Percentiles rank a stretch among this genome's conserved stretches.
phyloP scores from a whole-genome alignment of 2,797 vertebrate genomes.

The Tinamus major region DNA sequence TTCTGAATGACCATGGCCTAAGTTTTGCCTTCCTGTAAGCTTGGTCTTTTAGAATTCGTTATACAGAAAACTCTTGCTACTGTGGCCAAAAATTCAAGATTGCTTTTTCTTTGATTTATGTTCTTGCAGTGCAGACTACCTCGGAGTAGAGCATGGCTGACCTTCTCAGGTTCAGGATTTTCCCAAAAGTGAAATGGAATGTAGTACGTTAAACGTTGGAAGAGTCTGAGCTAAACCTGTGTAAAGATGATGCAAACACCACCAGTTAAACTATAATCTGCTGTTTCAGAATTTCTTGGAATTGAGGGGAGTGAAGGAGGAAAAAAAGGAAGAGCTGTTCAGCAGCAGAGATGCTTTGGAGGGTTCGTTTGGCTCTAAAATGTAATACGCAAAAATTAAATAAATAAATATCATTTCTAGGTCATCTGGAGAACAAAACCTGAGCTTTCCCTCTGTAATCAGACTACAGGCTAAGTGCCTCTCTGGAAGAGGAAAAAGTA shows the following conservation, averaged over 20 bases:
- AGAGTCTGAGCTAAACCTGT: not conserved
- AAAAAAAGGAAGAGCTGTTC: not conserved
- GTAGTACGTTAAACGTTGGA: not conserved
- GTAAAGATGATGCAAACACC: not conserved
- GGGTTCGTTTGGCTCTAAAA: not conserved
- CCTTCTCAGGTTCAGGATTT: not conserved
- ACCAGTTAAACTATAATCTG: not conserved
- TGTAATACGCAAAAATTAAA: too few species aligned
- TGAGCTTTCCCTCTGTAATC: too few species aligned
- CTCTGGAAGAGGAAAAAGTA: not conserved
- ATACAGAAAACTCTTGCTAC: rapidly evolving
- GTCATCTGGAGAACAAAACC: not conserved
- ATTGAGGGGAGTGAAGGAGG: not conserved
- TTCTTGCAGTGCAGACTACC: not conserved
- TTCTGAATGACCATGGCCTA: not conserved
- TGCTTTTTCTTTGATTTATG: not conserved
- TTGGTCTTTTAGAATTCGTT: not conserved
- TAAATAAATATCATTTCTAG: not conserved
- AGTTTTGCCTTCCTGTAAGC: not conserved
- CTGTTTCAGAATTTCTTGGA: not conserved
- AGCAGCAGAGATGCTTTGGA: not conserved
- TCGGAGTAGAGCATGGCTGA: not conserved
- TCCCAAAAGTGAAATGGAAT: not conserved
- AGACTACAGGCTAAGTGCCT: not conserved
- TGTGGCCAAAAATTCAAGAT: not conserved